Percentiles rank a stretch among this genome's conserved stretches.
phyloP scores from a whole-genome alignment of 2,888 invertebrate species.

The Seira musarum region DNA sequence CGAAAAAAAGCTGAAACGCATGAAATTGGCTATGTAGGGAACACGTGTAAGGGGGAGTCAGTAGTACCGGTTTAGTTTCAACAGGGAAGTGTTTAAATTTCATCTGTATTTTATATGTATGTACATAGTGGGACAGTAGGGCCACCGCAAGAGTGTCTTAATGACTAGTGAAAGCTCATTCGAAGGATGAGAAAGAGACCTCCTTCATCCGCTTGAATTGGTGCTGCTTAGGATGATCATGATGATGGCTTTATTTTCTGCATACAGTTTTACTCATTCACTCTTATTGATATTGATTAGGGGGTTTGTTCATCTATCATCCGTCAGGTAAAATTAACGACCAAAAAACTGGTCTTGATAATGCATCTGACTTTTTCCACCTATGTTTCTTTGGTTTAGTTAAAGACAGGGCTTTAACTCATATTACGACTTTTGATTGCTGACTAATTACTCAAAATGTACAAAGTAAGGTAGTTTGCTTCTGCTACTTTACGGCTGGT shows the following conservation, averaged over 20 bases:
- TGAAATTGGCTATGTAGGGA: background rate
- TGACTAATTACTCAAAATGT: conserved; percentile 31
- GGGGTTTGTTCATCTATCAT: conserved; percentile 33
- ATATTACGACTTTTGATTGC: conserved; percentile 31
- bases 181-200: conserved; percentile 20
- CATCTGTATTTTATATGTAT: background rate
- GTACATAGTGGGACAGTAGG: background rate
- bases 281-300: conserved; percentile 36
- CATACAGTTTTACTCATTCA: conserved; percentile 1
- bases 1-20: background rate
- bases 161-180: conserved; percentile 17
- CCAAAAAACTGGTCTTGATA: conserved; percentile 40
- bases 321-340: conserved; percentile 21
- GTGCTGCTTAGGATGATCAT: background rate
- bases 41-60: conserved; percentile 1
- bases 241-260: conserved; percentile 35
- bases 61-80: conserved; percentile 14
- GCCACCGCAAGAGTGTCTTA: background rate
- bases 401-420: conserved; percentile 7
- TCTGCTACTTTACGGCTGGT: no score
- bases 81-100: background rate
- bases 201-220: conserved; percentile 32
- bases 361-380: background rate
- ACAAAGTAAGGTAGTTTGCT: background rate
- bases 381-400: background rate